Conservation (phyloP, 2,888 invertebrate genomes). For the Orchesellides sinensis region DNA sequence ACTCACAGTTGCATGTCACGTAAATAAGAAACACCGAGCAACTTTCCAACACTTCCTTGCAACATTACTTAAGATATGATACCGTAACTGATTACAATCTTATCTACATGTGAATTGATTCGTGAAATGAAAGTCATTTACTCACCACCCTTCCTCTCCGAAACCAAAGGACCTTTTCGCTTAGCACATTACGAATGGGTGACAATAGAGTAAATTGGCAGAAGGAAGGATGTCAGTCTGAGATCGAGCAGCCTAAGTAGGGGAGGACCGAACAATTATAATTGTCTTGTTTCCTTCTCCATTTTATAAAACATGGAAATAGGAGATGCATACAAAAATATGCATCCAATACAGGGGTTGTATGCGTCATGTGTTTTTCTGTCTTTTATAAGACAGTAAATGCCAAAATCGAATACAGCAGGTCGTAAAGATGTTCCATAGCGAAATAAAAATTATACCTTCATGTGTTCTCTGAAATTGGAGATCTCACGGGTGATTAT, state of each 20-base stretch:
- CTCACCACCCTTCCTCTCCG: conserved; percentile 67
- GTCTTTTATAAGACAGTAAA: no score
- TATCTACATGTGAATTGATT: conserved; percentile 59
- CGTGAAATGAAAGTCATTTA: conserved; percentile 66
- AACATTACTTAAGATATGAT: conserved; percentile 21
- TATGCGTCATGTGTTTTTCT: conserved; percentile 26
- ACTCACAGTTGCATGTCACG: conserved; percentile 23
- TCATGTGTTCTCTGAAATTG: conserved; percentile 97
- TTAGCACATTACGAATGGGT: conserved; percentile 58
- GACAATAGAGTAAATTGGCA: conserved; percentile 66
- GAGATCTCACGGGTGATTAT: conserved; percentile 98
- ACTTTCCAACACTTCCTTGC: conserved; percentile 30
- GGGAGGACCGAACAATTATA: conserved; percentile 74
- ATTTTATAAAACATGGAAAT: conserved; percentile 25
- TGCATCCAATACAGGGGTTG: conserved; percentile 24
- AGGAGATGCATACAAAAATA: conserved; percentile 28
- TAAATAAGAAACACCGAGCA: conserved; percentile 30
- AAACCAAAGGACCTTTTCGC: conserved; percentile 62
- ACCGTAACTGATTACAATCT: conserved; percentile 52
- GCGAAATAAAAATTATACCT: conserved; percentile 83
- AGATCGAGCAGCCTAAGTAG: conserved; percentile 72
- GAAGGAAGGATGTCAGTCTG: conserved; percentile 73
- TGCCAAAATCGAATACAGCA: conserved; percentile 21
- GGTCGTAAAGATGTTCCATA: not conserved
- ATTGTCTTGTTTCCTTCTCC: conserved; percentile 61